A percentile compares a stretch with the other conserved stretches of the same genome.
Evolutionary conservation across 2,888 invertebrate genomes (phyloP).

Genomic region (Lasioglossum calceatum): DNA sequence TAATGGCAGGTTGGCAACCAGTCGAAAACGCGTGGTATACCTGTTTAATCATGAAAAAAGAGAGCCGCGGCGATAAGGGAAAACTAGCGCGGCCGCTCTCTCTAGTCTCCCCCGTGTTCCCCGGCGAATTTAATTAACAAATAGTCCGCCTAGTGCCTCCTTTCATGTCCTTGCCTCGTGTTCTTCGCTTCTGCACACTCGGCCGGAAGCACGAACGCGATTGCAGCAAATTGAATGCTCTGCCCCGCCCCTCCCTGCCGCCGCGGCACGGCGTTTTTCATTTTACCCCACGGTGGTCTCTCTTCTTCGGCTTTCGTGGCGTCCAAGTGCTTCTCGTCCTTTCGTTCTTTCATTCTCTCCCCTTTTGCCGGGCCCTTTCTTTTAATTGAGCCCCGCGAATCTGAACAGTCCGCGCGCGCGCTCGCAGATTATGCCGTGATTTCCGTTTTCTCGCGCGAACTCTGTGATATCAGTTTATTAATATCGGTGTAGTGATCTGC

Average conservation of each 20-base stretch:
- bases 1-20: neutral
- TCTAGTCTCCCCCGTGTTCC: slow-evolving; percentile 10
- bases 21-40: neutral
- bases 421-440: neutral
- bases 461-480: neutral
- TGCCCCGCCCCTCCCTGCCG: neutral
- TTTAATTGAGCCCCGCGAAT: neutral
- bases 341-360: slow-evolving; percentile 39
- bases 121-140: slow-evolving; percentile 62
- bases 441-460: neutral
- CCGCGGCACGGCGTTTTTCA: slow-evolving; percentile 23
- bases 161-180: slow-evolving; percentile 20
- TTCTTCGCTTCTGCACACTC: slow-evolving; percentile 33
- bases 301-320: slow-evolving; percentile 28
- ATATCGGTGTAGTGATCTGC: neutral
- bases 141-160: slow-evolving; percentile 42
- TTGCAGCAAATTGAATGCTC: slow-evolving; percentile 59
- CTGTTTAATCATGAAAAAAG: slow-evolving; percentile 22
- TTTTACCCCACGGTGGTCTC: slow-evolving; percentile 13
- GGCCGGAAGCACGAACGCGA: slow-evolving; percentile 46
- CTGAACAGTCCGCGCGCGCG: neutral
- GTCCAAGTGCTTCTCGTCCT: slow-evolving; percentile 32
- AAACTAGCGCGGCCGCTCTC: neutral
- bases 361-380: neutral
- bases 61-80: neutral